Evolutionary conservation across 2,888 invertebrate genomes (phyloP).

Genomic region (Tigriopus californicus): DNA sequence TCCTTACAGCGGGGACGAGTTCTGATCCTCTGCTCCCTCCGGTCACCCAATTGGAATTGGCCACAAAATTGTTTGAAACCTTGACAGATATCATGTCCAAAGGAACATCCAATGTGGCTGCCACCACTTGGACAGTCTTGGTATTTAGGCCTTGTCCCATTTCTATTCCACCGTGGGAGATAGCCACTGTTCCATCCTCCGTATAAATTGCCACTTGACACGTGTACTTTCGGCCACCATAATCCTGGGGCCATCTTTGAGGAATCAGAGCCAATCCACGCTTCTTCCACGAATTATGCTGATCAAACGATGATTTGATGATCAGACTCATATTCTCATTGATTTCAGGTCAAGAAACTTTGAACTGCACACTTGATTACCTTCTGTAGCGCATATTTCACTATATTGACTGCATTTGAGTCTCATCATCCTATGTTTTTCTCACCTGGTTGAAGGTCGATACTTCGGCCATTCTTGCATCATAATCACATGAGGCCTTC

Average conservation of each 20-base stretch:
- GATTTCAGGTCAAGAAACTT: too few relatives aligned
- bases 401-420: too few relatives aligned
- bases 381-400: too few relatives aligned
- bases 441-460: constrained; percentile 21
- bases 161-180: constrained; percentile 39
- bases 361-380: too few relatives aligned
- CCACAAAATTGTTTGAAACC: constrained; percentile 41
- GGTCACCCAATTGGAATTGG: too few relatives aligned
- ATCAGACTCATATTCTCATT: too few relatives aligned
- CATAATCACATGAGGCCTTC: constrained; percentile 22
- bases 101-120: constrained; percentile 47
- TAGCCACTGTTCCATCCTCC: constrained; percentile 36
- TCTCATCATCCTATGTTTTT: too few relatives aligned
- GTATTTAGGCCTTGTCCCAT: constrained; percentile 63
- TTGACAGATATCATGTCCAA: constrained; percentile 44
- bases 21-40: constrained; percentile 42
- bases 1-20: constrained; percentile 27
- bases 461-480: constrained; percentile 21
- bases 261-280: constrained; percentile 40
- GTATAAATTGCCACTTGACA: constrained; percentile 22
- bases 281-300: constrained; percentile 62
- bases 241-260: constrained; percentile 40
- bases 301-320: constrained; percentile 13
- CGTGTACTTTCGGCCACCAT: constrained; percentile 20
- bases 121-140: constrained; percentile 52